These are phyloP conservation scores for Drosophila falleni DNA, from an alignment of 2,888 invertebrate genomes.

Conservation along the genomic window DNA sequence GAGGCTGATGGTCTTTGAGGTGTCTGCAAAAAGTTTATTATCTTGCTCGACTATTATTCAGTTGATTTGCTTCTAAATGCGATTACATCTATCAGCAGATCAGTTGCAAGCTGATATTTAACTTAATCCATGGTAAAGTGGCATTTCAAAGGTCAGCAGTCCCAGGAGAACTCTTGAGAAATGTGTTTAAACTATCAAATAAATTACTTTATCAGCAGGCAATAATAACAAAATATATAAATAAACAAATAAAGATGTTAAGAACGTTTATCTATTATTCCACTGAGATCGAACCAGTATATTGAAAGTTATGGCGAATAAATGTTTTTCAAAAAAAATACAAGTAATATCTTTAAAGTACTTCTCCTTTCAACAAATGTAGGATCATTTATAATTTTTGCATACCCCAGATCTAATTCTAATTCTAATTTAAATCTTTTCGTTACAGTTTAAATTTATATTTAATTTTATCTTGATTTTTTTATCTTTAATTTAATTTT, in stretches of 20 bases:
- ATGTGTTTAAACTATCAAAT: background rate
- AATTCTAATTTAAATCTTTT: no score
- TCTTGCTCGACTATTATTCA: slow-evolving; percentile 21
- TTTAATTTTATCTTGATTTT: no score
- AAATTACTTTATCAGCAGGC: background rate
- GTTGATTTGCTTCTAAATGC: slow-evolving; percentile 20
- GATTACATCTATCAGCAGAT: slow-evolving; percentile 31
- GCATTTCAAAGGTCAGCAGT: background rate
- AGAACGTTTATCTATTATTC: no score
- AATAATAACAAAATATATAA: background rate
- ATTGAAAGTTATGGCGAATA: no score
- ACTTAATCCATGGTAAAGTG: background rate
- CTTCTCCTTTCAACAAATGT: no score
- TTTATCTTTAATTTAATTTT: no score
- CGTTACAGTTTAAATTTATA: no score
- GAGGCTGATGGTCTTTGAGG: slow-evolving; percentile 29
- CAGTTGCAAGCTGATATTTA: slow-evolving; percentile 30
- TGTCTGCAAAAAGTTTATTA: slow-evolving; percentile 34
- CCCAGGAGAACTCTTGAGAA: background rate
- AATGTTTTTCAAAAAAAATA: no score
- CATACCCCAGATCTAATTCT: no score
- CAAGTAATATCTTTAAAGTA: no score
- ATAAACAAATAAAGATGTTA: background rate
- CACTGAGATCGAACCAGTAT: no score
- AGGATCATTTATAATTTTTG: no score